Base-by-base conservation (phyloP, 2,797 vertebrate genomes). In the Coluber constrictor region DNA sequence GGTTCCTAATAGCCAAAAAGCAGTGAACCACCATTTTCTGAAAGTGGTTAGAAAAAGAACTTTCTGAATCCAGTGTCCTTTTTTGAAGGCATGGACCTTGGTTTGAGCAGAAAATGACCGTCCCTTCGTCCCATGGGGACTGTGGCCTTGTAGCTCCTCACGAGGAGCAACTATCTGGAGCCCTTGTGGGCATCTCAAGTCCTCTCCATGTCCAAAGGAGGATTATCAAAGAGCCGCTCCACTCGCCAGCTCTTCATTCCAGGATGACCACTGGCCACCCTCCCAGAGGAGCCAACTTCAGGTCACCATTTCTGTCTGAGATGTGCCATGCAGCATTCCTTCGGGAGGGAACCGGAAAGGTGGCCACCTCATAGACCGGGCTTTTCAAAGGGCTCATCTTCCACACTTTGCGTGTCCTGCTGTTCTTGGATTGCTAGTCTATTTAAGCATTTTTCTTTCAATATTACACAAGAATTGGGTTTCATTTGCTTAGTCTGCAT, bases 261-360 rank as follows among this genome's bases (percentile, higher is more conserved):
- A n/a, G 13, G 0, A 2, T 0, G 63, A 29, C 4, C 63, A 29
- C 27, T 12, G 27, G 61, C 61, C 3, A 0, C 11, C n/a, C 32
- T 74, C n/a, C 32, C n/a, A 9, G 6, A 37, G 70, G 32, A 74
- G 32, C 32, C 32, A 9, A 32, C 63, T 16, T 66, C n/a, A 70
- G n/a, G 29, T 15, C 2, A 13, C 5, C n/a, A 8, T 37, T 79
- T 37, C 74, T 43, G 32, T 9, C 74, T 18, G 1, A 4, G 37
- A 10, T 23, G 37, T 43, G 37, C 70, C 63, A 2, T 13, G 12
- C 3, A 32, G 70, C 96, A 93, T 98, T 98, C 95, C 94, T 96
- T 97, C 97, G 97, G 96, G 95, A 96, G 97, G 96, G 96, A 97
- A 97, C 97, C 97, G 89, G 95, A 87, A 96, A 92, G 93, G 70